Conservation (phyloP, 2,888 invertebrate species). For the Halocaridina rubra region DNA sequence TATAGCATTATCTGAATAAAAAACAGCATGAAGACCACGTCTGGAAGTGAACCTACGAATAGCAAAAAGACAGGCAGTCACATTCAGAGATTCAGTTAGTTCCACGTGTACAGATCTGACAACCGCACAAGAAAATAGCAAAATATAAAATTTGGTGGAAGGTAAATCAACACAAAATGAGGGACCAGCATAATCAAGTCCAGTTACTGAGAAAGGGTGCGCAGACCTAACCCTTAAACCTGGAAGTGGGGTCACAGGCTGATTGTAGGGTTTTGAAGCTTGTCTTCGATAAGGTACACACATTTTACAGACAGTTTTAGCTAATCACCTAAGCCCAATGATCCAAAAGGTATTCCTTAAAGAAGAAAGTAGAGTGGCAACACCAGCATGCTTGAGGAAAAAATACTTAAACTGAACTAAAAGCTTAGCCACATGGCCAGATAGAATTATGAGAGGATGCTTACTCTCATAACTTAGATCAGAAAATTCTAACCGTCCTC, state of each 20-base stretch:
- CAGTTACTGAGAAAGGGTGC: conserved; percentile 47
- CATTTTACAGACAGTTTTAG: neutral
- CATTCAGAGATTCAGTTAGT: conserved; percentile 60
- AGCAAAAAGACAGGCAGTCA: conserved; percentile 64
- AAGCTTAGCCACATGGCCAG: neutral
- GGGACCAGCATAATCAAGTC: conserved; percentile 65
- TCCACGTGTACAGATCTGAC: conserved; percentile 66
- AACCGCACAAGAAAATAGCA: conserved; percentile 64
- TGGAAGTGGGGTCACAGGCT: conserved; percentile 29
- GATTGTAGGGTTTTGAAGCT: neutral
- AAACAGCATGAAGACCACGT: conserved; percentile 63
- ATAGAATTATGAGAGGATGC: neutral
- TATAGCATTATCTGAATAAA: conserved; percentile 66
- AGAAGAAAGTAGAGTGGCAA: neutral
- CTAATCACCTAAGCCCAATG: neutral
- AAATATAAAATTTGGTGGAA: conserved; percentile 61
- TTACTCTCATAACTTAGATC: neutral
- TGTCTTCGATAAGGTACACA: neutral
- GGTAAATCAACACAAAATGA: conserved; percentile 60
- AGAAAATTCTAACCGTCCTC: neutral
- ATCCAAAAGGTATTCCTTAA: neutral
- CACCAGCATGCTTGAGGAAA: neutral
- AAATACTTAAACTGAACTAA: neutral
- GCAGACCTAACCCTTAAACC: conserved; percentile 29
- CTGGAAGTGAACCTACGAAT: conserved; percentile 64